phyloP scores from a whole-genome alignment of 1,140 invertebrate genomes.

The Drosophila athabasca region DNA sequence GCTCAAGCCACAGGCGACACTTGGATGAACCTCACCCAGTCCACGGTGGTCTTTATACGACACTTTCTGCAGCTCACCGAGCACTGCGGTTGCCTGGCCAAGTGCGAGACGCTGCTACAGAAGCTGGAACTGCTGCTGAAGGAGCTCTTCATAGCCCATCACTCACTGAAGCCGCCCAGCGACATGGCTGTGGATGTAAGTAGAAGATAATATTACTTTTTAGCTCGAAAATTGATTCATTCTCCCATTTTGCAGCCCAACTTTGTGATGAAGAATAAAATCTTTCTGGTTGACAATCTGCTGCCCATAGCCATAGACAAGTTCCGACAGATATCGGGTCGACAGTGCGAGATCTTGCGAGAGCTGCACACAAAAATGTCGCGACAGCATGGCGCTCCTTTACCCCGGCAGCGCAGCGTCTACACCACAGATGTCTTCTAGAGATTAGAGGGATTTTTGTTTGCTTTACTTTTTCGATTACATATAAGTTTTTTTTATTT shows the following conservation, averaged over 20 bases:
- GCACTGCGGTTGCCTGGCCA: slow-evolving; percentile 74
- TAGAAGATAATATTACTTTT: background rate
- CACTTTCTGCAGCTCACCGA: slow-evolving; percentile 78
- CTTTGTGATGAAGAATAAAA: slow-evolving; percentile 81
- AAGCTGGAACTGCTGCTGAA: slow-evolving; percentile 69
- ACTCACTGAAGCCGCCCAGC: slow-evolving; percentile 69
- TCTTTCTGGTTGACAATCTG: slow-evolving; percentile 77
- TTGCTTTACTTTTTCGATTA: slow-evolving; percentile 71
- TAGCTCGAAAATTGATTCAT: background rate
- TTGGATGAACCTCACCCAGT: slow-evolving; percentile 81
- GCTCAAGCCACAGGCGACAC: slow-evolving; percentile 80
- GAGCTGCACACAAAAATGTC: slow-evolving; percentile 69
- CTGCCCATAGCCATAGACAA: slow-evolving; percentile 77
- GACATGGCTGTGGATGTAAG: slow-evolving; percentile 80
- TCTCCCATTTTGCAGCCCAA: slow-evolving; percentile 61
- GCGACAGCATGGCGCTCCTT: slow-evolving; percentile 66
- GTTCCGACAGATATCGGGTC: slow-evolving; percentile 68
- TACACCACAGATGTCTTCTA: slow-evolving; percentile 81
- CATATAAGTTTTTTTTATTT: slow-evolving; percentile 81
- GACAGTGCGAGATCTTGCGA: slow-evolving; percentile 59
- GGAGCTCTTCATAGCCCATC: slow-evolving; percentile 75
- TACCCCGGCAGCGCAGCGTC: slow-evolving; percentile 79
- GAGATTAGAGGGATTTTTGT: background rate
- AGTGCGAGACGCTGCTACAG: slow-evolving; percentile 68
- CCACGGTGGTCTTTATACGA: slow-evolving; percentile 76